Evolutionary conservation across 2,113 vertebrate species (phyloP).

Genomic region (Probosciger aterrimus): DNA sequence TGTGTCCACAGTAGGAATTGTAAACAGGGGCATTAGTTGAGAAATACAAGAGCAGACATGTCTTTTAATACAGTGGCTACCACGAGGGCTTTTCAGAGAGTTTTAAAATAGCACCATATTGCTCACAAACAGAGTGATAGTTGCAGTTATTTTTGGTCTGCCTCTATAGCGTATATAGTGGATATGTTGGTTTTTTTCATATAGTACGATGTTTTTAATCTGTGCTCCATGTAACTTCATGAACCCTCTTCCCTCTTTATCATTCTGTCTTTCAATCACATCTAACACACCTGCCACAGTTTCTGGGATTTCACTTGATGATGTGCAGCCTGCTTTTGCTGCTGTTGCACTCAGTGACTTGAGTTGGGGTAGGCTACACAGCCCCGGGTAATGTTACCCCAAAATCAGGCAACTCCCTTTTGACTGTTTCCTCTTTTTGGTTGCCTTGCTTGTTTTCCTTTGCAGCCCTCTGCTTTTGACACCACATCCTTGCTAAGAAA

Average conservation of each 20-base stretch:
- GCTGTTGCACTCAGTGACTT: not conserved
- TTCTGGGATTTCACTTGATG: not conserved
- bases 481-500: not conserved
- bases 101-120: not conserved
- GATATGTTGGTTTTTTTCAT: not conserved
- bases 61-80: constrained; percentile 21
- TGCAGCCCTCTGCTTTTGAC: not conserved
- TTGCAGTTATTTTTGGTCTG: not conserved
- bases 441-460: not conserved
- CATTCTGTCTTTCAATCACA: not conserved
- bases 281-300: not conserved
- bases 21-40: constrained; percentile 37
- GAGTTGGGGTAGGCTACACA: not conserved
- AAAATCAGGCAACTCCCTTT: not conserved
- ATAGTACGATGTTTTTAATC: not conserved
- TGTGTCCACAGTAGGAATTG: not conserved
- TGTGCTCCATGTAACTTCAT: not conserved
- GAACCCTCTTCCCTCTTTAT: not conserved
- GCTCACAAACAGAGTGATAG: not conserved
- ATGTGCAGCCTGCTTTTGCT: not conserved
- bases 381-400: rapidly evolving
- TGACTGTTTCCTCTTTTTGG: not conserved
- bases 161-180: not conserved
- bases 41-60: constrained; percentile 41
- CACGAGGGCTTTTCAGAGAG: not conserved